A percentile compares a stretch with the other conserved stretches of the same genome.
phyloP scores from a whole-genome alignment of 2,888 invertebrate genomes.

The Drosophila lacicola region DNA sequence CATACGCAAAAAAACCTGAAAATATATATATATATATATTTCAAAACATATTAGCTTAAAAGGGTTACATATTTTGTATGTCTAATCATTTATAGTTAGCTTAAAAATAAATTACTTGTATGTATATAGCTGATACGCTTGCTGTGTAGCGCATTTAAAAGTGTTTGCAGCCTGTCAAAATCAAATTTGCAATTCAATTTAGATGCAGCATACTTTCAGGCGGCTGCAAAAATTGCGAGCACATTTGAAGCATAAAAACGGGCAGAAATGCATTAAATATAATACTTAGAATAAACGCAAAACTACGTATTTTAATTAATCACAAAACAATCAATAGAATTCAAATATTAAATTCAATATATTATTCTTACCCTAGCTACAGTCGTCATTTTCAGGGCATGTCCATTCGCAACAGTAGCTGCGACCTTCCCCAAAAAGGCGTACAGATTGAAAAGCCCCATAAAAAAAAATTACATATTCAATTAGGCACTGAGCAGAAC shows the following conservation, averaged over 20 bases:
- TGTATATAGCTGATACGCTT: too few relatives aligned
- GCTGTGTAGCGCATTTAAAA: slow-evolving; percentile 12
- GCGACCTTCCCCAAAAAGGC: slow-evolving; percentile 26
- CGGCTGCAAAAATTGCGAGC: rapidly evolving
- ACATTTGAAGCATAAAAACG: background rate
- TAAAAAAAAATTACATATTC: slow-evolving; percentile 63
- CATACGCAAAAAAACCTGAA: too few relatives aligned
- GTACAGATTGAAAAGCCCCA: slow-evolving; percentile 40
- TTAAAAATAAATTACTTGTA: too few relatives aligned
- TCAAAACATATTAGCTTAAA: too few relatives aligned
- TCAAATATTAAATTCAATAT: too few relatives aligned
- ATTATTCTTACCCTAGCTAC: background rate
- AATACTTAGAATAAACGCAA: background rate
- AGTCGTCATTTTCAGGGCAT: slow-evolving; percentile 3
- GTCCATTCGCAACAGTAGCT: slow-evolving; percentile 21
- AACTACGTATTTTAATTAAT: background rate
- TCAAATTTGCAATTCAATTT: rapidly evolving
- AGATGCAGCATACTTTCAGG: slow-evolving; percentile 29
- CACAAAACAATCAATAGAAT: background rate
- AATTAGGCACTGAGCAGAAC: slow-evolving; percentile 60
- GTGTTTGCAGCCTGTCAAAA: background rate
- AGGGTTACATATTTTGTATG: too few relatives aligned
- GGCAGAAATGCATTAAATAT: slow-evolving; percentile 14
- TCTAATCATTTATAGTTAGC: too few relatives aligned
- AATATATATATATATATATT: too few relatives aligned